Percentiles rank a stretch among this genome's conserved stretches.
These are phyloP conservation scores for Pempheris klunzingeri DNA, from an alignment of 2,797 vertebrate genomes.

Conservation along the genomic window DNA sequence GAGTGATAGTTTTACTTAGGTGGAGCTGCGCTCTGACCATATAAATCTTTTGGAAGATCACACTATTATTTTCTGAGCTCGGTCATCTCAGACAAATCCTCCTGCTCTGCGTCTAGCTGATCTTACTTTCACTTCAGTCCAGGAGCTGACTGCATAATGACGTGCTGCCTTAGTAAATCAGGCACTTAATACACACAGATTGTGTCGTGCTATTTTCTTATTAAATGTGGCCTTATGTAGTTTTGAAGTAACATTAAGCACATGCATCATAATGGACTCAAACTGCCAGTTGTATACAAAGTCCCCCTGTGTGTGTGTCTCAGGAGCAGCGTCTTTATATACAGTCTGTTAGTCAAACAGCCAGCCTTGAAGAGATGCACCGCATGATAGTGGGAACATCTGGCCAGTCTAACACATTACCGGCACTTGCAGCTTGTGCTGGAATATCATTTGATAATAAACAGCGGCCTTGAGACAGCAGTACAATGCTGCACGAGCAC, in stretches of 20 bases:
- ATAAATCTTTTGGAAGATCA: background rate
- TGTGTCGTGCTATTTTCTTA: background rate
- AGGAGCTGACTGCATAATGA: background rate
- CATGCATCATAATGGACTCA: background rate
- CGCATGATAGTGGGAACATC: constrained; percentile 49
- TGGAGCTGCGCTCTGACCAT: background rate
- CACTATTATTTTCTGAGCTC: constrained; percentile 12
- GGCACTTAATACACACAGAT: constrained; percentile 14
- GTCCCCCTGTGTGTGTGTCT: background rate
- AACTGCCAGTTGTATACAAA: background rate
- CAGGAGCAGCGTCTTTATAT: background rate
- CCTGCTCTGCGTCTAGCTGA: background rate
- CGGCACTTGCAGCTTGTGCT: constrained; percentile 46
- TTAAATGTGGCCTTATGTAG: constrained; percentile 11
- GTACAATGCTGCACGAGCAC: constrained; percentile 33
- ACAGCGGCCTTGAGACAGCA: constrained; percentile 33
- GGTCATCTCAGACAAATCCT: background rate
- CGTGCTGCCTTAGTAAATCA: constrained; percentile 19
- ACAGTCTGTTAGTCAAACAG: constrained; percentile 12
- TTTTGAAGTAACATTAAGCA: constrained; percentile 21
- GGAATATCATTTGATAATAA: constrained; percentile 51
- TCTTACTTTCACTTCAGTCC: background rate
- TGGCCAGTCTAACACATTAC: constrained; percentile 50
- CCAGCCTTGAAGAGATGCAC: constrained; percentile 12
- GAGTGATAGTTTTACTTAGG: background rate